A percentile compares a stretch with the other conserved stretches of the same genome.
Conservation (phyloP, 1,140 invertebrate genomes). For the Cyclina sinensis region DNA sequence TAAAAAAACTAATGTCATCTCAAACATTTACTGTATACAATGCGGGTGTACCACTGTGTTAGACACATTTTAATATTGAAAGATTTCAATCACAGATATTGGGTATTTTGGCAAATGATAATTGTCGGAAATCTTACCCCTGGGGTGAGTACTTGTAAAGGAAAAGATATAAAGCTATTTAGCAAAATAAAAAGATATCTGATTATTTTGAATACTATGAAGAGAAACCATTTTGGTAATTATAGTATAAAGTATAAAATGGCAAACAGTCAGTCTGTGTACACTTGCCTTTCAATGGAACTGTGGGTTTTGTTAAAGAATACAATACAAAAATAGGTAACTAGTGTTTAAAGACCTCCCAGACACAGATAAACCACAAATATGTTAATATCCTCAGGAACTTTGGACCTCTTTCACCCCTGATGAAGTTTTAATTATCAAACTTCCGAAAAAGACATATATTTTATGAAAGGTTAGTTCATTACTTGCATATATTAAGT, state of each 20-base stretch:
- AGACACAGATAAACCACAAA: neutral
- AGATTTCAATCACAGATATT: constrained; percentile 24
- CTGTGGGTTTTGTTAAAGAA: neutral
- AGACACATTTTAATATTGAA: neutral
- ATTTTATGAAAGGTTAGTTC: neutral
- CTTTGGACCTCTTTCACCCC: neutral
- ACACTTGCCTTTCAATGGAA: neutral
- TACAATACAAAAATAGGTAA: constrained; percentile 19
- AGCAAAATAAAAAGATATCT: constrained; percentile 30
- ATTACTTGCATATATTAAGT: neutral
- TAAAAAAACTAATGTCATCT: neutral
- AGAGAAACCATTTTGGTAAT: neutral
- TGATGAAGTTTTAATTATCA: constrained; percentile 8
- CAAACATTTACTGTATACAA: neutral
- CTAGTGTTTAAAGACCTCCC: constrained; percentile 1
- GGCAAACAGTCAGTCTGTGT: neutral
- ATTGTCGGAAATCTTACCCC: constrained; percentile 30
- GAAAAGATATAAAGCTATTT: neutral
- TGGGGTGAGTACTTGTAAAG: constrained; percentile 14
- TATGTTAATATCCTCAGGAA: constrained; percentile 7
- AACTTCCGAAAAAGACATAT: neutral
- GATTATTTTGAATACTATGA: constrained; percentile 27
- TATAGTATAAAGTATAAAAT: neutral
- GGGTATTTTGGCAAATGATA: neutral
- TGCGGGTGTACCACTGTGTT: neutral